Base-by-base conservation (phyloP, 1,140 invertebrate species). In the Agrilus planipennis region DNA sequence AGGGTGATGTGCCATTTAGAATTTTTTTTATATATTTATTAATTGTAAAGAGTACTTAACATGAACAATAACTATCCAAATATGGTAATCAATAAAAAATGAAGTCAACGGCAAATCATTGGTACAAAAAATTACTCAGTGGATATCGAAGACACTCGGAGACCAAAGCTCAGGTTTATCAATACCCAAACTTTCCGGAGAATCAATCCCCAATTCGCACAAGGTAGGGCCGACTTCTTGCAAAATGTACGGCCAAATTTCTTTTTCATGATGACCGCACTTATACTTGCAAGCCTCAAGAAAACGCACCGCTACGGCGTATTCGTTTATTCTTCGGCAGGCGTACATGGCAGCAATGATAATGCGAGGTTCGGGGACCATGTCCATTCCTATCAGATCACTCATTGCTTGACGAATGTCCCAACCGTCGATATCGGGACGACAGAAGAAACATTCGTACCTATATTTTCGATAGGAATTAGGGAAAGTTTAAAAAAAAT, bases 341-440 rank as follows among this genome's bases (percentile, higher is more conserved):
- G 81, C 82, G 46, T 75, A 65, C 34, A 84, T 51, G 6, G 67
- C 75, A 32, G 79, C 77, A 48, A 71, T 72, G 23, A 82, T 70
- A 41, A 83, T 73, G 54, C 70, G 68, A 15, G 81, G 81, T 45
- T 84, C 78, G 22, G 81, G 81, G 41, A 84, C 69, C 25, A 74
- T 60, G 63, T 84, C 80, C 57, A 72, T 67, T 19, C 69, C 72
- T 50, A 69, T 55, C 12, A 75, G 42, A 45, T 75, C 71, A 53
- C 67, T 70, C 64, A 76, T 70, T n/a, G 60, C 71, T 55, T 69
- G 55, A 20, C 81, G 64, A 20, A 81, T 58, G 50, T 79, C 76
- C 81, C 81, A 83, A 21, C 72, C 73, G 62, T 84, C 81, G 51
- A 80, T 74, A 38, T 83, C 72, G 11, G 65, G 59, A 22, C 71